phyloP scores from a whole-genome alignment of 2,113 vertebrate genomes.

The Zosterops hypoxanthus region DNA sequence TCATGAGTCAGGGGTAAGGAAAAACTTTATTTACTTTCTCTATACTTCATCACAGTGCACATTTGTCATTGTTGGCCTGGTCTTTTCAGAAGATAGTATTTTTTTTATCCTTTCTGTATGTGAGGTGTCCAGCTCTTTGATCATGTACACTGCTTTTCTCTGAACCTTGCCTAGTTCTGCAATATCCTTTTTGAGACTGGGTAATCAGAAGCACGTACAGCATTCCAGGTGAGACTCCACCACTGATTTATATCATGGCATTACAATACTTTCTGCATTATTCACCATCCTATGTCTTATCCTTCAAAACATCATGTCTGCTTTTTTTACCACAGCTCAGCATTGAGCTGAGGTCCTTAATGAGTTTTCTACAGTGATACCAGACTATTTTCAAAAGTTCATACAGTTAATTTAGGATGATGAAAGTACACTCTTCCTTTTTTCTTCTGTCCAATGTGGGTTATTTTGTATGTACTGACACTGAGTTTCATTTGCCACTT shows the following conservation, averaged over 20 bases:
- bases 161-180: background rate
- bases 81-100: background rate
- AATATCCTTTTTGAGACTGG: background rate
- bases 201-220: background rate
- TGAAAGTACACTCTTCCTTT: conserved; percentile 50
- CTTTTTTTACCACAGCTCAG: conserved; percentile 59
- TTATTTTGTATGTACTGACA: conserved; percentile 20
- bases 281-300: conserved; percentile 62
- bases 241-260: conserved; percentile 58
- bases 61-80: background rate
- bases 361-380: conserved; percentile 57
- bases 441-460: conserved; percentile 33
- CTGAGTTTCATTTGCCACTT: conserved; percentile 4
- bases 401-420: conserved; percentile 55
- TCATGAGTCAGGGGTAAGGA: background rate
- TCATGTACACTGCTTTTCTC: background rate
- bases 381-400: conserved; percentile 52
- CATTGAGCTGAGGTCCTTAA: conserved; percentile 47
- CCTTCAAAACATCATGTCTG: conserved; percentile 63
- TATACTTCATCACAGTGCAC: background rate
- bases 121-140: background rate
- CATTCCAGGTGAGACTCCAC: conserved; percentile 50
- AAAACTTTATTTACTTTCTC: background rate
- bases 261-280: conserved; percentile 58
- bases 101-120: background rate